Percentiles rank a stretch among this genome's conserved stretches.
Evolutionary conservation across 2,113 vertebrate genomes (phyloP).

Genomic region (Sinocyclocheilus anophthalmus): DNA sequence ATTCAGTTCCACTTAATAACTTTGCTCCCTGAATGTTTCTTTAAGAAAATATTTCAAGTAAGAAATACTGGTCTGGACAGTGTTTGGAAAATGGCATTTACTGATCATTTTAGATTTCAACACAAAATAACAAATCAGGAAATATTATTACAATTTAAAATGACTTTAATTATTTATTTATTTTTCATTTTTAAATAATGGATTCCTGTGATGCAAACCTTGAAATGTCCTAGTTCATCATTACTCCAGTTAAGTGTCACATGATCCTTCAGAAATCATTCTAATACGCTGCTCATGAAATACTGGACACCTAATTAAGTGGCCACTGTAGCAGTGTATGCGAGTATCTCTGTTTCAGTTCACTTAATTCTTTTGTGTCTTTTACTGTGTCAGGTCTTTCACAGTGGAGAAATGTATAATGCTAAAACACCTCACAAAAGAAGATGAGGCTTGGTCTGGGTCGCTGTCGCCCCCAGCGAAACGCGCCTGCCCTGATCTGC

Average conservation of each 20-base stretch:
- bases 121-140: neutral
- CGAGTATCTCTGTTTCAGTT: conserved; percentile 48
- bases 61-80: neutral
- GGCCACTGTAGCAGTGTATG: neutral
- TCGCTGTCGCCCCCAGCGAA: conserved; percentile 88
- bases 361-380: conserved; percentile 17
- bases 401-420: conserved; percentile 83
- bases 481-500: conserved; percentile 83
- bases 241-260: neutral
- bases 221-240: neutral
- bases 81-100: neutral
- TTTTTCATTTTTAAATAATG: too few species aligned
- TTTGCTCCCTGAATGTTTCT: neutral
- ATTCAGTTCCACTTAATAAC: neutral
- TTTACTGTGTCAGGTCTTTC: conserved; percentile 73
- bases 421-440: conserved; percentile 89
- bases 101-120: neutral
- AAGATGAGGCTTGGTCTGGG: conserved; percentile 69
- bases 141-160: neutral
- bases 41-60: neutral
- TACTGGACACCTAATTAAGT: neutral
- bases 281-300: neutral
- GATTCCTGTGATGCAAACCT: neutral
- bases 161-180: too few species aligned
- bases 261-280: neutral